These are phyloP conservation scores for Serinus canaria DNA, from an alignment of 2,113 vertebrate species.

Conservation along the genomic window DNA sequence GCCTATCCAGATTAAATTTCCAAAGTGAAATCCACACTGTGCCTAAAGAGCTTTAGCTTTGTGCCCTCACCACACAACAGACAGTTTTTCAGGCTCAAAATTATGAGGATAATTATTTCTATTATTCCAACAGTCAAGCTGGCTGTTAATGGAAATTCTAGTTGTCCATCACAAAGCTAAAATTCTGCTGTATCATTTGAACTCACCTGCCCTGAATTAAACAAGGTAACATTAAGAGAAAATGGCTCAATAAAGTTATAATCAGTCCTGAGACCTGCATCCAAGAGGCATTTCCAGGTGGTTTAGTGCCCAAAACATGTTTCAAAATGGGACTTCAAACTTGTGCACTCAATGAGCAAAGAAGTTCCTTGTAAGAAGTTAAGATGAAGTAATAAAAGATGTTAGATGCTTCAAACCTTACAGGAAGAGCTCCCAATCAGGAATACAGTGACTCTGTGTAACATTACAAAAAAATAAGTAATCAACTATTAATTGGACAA, in stretches of 20 bases:
- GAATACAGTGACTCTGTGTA: background rate
- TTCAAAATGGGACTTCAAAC: background rate
- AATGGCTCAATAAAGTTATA: background rate
- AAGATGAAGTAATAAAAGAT: background rate
- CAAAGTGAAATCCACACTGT: background rate
- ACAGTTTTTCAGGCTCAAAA: background rate
- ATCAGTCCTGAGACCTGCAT: background rate
- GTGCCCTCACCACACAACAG: background rate
- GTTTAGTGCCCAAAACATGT: background rate
- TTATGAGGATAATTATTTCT: background rate
- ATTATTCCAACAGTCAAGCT: background rate
- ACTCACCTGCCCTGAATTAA: background rate
- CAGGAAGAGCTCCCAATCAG: background rate
- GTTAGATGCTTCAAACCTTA: background rate
- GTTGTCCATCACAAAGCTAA: background rate
- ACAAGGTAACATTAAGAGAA: background rate
- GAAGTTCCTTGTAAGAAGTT: background rate
- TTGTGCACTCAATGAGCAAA: background rate
- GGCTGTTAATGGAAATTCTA: background rate
- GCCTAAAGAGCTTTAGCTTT: background rate
- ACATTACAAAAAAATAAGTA: background rate
- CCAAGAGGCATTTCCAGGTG: background rate
- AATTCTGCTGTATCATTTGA: background rate
- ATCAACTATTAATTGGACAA: background rate
- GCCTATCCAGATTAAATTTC: background rate